Conservation (phyloP, 2,888 invertebrate species). For the Mantis religiosa region DNA sequence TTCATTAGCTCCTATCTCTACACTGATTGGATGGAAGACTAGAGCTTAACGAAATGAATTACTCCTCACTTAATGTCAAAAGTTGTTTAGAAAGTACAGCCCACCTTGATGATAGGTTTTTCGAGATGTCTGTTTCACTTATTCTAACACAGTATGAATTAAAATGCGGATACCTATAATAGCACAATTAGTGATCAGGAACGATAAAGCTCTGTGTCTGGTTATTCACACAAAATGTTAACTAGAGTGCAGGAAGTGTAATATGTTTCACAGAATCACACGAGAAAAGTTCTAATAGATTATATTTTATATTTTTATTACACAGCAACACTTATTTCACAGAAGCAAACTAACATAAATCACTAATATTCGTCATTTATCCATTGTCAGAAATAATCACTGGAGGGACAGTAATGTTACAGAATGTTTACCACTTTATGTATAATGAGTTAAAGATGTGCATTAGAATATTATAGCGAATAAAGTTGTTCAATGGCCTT, state of each 20-base stretch:
- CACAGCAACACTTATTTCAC: background rate
- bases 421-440: no score
- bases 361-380: background rate
- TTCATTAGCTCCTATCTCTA: background rate
- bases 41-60: background rate
- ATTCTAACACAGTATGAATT: no score
- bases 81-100: no score
- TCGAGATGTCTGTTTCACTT: no score
- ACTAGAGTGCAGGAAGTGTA: background rate
- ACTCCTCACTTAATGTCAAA: no score
- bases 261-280: background rate
- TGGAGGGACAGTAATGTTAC: background rate
- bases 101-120: no score
- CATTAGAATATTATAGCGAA: background rate
- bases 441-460: background rate
- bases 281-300: background rate
- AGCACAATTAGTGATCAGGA: no score
- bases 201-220: no score
- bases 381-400: background rate
- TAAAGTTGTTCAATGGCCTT: background rate
- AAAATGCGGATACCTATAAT: no score
- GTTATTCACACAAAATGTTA: background rate
- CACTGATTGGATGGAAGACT: background rate
- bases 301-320: background rate
- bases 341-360: background rate